Conservation (phyloP, 1,140 invertebrate genomes). For the Bombus turneri region DNA sequence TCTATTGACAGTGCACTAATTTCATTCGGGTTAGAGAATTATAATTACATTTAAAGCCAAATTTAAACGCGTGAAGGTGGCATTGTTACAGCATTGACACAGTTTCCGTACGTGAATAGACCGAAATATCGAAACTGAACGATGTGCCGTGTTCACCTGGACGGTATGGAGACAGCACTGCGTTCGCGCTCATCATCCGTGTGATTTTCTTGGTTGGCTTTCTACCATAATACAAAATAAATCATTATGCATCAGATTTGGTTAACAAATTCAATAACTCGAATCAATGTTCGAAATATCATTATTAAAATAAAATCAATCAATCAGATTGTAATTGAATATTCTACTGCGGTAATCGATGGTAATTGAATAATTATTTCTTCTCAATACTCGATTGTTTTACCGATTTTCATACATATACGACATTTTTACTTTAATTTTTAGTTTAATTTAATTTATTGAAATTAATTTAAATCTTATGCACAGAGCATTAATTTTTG, state of each 20-base stretch:
- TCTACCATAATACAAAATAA: conserved; percentile 60
- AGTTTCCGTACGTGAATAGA: not conserved
- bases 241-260: conserved; percentile 11
- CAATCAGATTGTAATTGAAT: not conserved
- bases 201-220: conserved; percentile 66
- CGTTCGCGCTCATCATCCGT: conserved; percentile 63
- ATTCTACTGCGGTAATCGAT: not conserved
- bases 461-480: not conserved
- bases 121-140: not conserved
- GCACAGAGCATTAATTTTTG: not conserved
- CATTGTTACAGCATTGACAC: not conserved
- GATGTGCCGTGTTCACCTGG: conserved; percentile 65
- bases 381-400: not conserved
- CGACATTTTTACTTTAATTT: not conserved
- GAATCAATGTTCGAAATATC: not conserved
- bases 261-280: not conserved
- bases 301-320: not conserved
- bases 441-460: too few relatives aligned
- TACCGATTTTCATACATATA: not conserved
- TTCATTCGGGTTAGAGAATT: not conserved
- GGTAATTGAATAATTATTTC: not conserved
- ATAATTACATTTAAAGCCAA: not conserved
- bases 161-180: conserved; percentile 70
- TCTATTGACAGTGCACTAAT: not conserved
- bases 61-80: not conserved